Percentiles rank a stretch among this genome's conserved stretches.
Evolutionary conservation across 2,888 invertebrate species (phyloP).

Genomic region (Resseliella maxima): DNA sequence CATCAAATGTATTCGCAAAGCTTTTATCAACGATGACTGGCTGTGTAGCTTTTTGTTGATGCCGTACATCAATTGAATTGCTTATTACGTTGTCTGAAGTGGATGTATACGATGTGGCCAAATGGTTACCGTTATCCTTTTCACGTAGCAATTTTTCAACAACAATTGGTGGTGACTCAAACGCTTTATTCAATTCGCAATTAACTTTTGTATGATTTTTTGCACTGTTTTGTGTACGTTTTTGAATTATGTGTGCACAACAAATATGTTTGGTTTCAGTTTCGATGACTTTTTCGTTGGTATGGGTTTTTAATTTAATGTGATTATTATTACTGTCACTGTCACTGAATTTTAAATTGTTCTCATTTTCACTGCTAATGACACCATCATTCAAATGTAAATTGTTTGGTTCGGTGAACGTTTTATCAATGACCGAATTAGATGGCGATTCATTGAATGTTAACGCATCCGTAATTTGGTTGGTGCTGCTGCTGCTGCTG

Average conservation of each 20-base stretch:
- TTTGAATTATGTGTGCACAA: conserved; percentile 13
- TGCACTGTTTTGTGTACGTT: conserved; percentile 41
- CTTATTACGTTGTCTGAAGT: conserved; percentile 23
- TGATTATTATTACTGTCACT: conserved; percentile 44
- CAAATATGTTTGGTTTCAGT: background rate
- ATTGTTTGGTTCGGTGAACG: background rate
- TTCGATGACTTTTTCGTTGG: background rate
- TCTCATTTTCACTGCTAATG: background rate
- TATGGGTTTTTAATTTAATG: background rate
- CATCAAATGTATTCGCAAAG: background rate
- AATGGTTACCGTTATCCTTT: conserved; percentile 20
- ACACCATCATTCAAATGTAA: background rate
- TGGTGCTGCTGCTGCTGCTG: background rate
- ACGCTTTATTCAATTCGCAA: background rate
- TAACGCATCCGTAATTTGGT: background rate
- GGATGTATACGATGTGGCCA: background rate
- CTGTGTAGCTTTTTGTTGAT: background rate
- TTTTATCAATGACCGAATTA: background rate
- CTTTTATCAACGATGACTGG: conserved; percentile 11
- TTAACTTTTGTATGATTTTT: background rate
- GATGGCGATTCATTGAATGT: background rate
- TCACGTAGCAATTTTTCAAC: conserved; percentile 53
- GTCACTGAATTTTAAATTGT: conserved; percentile 43
- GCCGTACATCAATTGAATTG: conserved; percentile 52
- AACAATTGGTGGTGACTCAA: conserved; percentile 22